phyloP scores from a whole-genome alignment of 2,888 invertebrate species.

The Oxyscelio sp. region DNA sequence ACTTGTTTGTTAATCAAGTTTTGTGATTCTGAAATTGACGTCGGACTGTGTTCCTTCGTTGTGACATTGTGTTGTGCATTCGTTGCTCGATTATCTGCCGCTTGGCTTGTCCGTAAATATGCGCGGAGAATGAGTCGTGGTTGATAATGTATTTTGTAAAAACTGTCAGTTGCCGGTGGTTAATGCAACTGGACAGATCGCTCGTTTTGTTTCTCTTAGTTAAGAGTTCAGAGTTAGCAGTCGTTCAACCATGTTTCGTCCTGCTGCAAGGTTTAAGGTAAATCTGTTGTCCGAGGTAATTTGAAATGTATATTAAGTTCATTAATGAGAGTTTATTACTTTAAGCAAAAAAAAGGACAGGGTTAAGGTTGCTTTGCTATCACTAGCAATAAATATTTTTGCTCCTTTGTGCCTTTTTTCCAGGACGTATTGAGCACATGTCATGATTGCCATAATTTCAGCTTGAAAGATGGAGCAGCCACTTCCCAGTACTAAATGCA shows the following conservation, averaged over 20 bases:
- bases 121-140: not conserved
- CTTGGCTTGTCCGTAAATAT: conserved; percentile 4
- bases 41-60: no score
- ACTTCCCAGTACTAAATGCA: no score
- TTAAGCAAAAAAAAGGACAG: no score
- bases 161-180: conserved; percentile 51
- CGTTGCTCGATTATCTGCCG: conserved; percentile 28
- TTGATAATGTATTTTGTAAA: conserved; percentile 51
- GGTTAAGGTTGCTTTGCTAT: no score
- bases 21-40: no score
- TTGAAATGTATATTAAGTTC: conserved; percentile 6
- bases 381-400: no score
- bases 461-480: no score
- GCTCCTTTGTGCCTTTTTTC: no score
- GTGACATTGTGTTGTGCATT: not conserved
- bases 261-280: conserved; percentile 58
- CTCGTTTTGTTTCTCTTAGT: conserved; percentile 12
- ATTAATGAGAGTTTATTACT: no score
- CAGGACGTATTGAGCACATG: no score
- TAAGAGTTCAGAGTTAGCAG: not conserved
- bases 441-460: no score
- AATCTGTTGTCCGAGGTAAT: not conserved
- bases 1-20: no score
- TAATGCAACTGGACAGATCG: conserved; percentile 34
- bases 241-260: conserved; percentile 59